Evolutionary conservation across 1,140 invertebrate genomes (phyloP), one percentile per base, ranked within the genome.

Genomic region (Magallana ariakensis): DNA sequence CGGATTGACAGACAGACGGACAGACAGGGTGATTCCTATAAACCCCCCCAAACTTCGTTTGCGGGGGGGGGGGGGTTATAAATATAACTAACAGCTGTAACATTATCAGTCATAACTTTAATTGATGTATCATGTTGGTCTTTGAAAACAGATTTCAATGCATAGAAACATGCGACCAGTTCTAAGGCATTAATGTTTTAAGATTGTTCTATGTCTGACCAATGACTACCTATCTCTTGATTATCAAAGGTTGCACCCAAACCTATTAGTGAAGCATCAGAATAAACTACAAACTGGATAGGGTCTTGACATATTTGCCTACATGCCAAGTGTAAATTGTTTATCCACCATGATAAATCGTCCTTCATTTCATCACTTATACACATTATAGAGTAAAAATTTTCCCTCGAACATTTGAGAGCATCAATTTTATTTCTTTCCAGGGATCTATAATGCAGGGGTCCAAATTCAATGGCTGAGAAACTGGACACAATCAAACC

Each of bases 21-120:
- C n/a, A n/a, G n/a, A n/a, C n/a, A n/a, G n/a, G n/a, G n/a, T n/a
- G n/a, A n/a, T n/a, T n/a, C n/a, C n/a, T n/a, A n/a, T n/a, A n/a
- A n/a, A n/a, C n/a, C n/a, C n/a, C n/a, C n/a, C n/a, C n/a, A n/a
- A n/a, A n/a, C n/a, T n/a, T n/a, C n/a, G n/a, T n/a, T n/a, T n/a
- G n/a, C n/a, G n/a, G n/a, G n/a, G n/a, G n/a, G n/a, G n/a, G n/a
- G n/a, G n/a, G n/a, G n/a, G n/a, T n/a, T n/a, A n/a, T n/a, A n/a
- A 11, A 91, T 87, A 86, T 91, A 90, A 7, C 60, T 33, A 10
- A 90, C 62, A 22, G 90, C 88, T 13, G 86, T 83, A 15, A 80
- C 86, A 83, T 90, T 91, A 80, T 80, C 75, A 19, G 33, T n/a
- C 75, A 46, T 54, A 46, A 80, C 26, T 54, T 80, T 80, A 13